Evolutionary conservation across 2,797 vertebrate species (phyloP).

Genomic region (Eutrigla gurnardus): DNA sequence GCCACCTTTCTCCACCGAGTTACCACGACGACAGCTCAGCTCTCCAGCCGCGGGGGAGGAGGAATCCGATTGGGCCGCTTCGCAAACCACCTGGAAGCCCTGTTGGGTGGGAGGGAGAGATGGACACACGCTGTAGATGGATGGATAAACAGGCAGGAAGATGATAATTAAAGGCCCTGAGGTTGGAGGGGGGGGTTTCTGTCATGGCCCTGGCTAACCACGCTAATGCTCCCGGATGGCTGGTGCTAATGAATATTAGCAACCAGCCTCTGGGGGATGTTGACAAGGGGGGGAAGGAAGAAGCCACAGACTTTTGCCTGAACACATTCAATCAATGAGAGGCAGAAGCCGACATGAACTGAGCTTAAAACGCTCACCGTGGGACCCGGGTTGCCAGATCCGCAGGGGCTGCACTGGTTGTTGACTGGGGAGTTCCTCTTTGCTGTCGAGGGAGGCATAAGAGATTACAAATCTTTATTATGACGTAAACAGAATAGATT

Average conservation of each 20-base stretch:
- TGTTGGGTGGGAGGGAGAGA: constrained; percentile 57
- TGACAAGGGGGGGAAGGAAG: constrained; percentile 33
- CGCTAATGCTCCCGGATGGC: constrained; percentile 53
- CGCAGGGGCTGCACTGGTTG: constrained; percentile 89
- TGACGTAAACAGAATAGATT: constrained; percentile 16
- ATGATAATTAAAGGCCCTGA: constrained; percentile 52
- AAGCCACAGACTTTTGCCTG: constrained; percentile 23
- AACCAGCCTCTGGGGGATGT: constrained; percentile 23
- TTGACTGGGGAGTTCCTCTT: constrained; percentile 95
- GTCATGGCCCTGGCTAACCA: constrained; percentile 45
- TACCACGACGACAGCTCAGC: constrained; percentile 93
- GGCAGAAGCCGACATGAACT: constrained; percentile 22
- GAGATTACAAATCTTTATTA: constrained; percentile 44
- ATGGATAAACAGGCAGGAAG: constrained; percentile 6
- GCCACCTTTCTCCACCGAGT: constrained; percentile 94
- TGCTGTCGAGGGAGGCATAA: constrained; percentile 80
- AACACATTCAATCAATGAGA: constrained; percentile 50
- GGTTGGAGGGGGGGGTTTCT: constrained; percentile 28
- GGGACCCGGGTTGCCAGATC: constrained; percentile 89
- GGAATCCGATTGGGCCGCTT: constrained; percentile 88
- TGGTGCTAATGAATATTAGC: constrained; percentile 70
- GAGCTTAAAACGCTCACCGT: constrained; percentile 63
- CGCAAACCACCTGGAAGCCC: constrained; percentile 95
- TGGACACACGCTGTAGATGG: constrained; percentile 32
- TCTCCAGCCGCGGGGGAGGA: constrained; percentile 86